Percentiles rank a stretch among this genome's conserved stretches.
These are phyloP conservation scores for Chanos chanos DNA, from an alignment of 2,797 vertebrate genomes.

Conservation along the genomic window DNA sequence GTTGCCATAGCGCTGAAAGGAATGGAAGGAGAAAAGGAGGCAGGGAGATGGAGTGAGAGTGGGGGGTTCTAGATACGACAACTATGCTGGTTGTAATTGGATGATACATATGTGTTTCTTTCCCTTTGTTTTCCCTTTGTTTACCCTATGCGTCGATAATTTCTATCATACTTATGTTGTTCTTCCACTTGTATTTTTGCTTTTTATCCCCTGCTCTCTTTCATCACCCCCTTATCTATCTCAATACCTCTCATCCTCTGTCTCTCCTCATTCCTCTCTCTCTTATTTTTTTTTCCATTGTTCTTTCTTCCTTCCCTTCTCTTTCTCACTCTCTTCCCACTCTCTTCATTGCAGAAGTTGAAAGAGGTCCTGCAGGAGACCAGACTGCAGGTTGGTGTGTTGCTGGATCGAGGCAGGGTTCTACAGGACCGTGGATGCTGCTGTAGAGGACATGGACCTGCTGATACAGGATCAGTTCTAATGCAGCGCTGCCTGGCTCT, in stretches of 20 bases:
- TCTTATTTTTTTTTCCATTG: background rate
- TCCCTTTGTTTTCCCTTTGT: background rate
- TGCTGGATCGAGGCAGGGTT: conserved; percentile 70
- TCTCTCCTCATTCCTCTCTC: background rate
- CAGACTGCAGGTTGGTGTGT: conserved; percentile 67
- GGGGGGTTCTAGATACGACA: too few species aligned
- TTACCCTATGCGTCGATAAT: background rate
- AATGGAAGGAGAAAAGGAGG: conserved; percentile 3
- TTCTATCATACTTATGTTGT: background rate
- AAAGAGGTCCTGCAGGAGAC: conserved; percentile 73
- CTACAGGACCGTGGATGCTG: conserved; percentile 47
- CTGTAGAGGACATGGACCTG: conserved; percentile 52
- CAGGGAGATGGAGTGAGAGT: background rate
- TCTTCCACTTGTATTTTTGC: background rate
- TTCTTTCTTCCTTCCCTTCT: background rate
- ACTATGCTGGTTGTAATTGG: too few species aligned
- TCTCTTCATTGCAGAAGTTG: conserved; percentile 66
- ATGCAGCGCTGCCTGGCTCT: conserved; percentile 79
- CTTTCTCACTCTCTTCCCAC: background rate
- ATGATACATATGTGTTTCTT: conserved; percentile 24
- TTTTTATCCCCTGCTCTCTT: background rate
- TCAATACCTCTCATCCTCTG: background rate
- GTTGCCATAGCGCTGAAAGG: conserved; percentile 28
- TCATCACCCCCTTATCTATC: background rate
- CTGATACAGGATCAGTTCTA: conserved; percentile 64